Evolutionary conservation across 2,797 vertebrate species (phyloP).

Genomic region (Oreortyx pictus): DNA sequence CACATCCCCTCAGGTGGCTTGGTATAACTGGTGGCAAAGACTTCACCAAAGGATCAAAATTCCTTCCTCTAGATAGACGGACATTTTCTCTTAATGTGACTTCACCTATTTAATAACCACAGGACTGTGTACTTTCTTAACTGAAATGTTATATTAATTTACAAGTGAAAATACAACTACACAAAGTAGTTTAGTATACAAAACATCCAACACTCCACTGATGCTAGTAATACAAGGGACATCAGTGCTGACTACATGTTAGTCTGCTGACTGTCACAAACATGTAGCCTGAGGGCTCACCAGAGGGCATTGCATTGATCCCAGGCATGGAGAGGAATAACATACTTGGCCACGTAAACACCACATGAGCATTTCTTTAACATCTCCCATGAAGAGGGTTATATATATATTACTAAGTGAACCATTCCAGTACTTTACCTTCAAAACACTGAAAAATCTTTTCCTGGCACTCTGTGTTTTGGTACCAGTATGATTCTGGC

Average conservation of each 20-base stretch:
- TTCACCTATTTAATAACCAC: background rate
- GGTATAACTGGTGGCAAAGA: background rate
- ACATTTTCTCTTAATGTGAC: background rate
- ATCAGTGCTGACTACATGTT: background rate
- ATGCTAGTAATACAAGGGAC: background rate
- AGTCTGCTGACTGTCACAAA: background rate
- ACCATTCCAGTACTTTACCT: background rate
- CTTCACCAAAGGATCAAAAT: background rate
- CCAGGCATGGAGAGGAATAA: accelerated
- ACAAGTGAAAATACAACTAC: background rate
- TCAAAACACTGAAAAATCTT: conserved; percentile 21
- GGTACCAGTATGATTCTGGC: background rate
- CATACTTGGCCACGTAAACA: background rate
- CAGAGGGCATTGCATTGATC: background rate
- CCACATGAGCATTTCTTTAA: background rate
- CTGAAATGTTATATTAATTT: background rate
- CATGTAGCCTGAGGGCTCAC: background rate
- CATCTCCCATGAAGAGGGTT: background rate
- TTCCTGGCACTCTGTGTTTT: background rate
- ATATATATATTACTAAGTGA: background rate
- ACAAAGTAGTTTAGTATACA: background rate
- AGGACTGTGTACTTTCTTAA: background rate
- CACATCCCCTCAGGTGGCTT: background rate
- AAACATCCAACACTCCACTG: background rate
- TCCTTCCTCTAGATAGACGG: background rate